These are phyloP conservation scores for Lutraria lutraria DNA, from an alignment of 2,888 invertebrate genomes.

Conservation along the genomic window DNA sequence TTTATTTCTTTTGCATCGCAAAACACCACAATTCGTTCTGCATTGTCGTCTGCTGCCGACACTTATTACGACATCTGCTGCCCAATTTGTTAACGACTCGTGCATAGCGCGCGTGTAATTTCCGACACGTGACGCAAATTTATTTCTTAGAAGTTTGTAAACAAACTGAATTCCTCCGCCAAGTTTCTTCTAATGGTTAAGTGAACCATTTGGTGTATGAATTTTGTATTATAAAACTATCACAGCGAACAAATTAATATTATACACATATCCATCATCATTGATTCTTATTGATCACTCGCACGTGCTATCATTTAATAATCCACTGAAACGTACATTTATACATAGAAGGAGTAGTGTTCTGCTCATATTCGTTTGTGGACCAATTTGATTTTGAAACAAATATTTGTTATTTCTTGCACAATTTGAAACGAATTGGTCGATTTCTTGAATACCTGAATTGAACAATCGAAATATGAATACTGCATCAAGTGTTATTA, in stretches of 20 bases:
- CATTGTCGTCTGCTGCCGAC: conserved; percentile 7
- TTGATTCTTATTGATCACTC: background rate
- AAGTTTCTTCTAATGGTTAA: background rate
- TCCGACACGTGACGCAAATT: conserved; percentile 36
- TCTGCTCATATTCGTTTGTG: too few relatives aligned
- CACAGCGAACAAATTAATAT: background rate
- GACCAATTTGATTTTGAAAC: too few relatives aligned
- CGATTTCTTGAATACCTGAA: too few relatives aligned
- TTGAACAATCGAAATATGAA: too few relatives aligned
- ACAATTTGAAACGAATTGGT: too few relatives aligned
- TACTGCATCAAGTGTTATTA: too few relatives aligned
- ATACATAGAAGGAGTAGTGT: too few relatives aligned
- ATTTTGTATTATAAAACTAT: background rate
- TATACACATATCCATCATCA: background rate
- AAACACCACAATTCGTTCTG: conserved; percentile 26
- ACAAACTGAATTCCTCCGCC: conserved; percentile 32
- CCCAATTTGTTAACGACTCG: conserved; percentile 47
- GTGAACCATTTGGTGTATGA: background rate
- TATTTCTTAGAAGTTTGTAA: conserved; percentile 32
- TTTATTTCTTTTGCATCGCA: conserved; percentile 20
- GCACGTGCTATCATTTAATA: background rate
- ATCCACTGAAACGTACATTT: too few relatives aligned
- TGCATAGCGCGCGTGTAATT: conserved; percentile 33
- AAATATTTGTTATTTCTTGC: too few relatives aligned
- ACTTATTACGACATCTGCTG: conserved; percentile 47